Evolutionary conservation across 2,888 invertebrate genomes (phyloP), one percentile per base, ranked within the genome.

Genomic region (Helleia helle): DNA sequence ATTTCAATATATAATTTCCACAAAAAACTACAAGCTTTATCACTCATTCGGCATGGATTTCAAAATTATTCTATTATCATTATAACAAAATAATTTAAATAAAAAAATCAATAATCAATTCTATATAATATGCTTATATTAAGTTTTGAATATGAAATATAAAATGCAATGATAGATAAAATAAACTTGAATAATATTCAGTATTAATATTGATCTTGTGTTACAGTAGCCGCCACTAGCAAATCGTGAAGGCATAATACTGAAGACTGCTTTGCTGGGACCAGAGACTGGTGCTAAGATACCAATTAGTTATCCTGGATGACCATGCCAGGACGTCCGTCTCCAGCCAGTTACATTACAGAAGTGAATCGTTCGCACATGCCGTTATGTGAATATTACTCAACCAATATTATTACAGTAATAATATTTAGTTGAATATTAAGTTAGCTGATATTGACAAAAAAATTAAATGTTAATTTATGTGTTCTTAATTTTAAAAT

Each of bases 221-320:
- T 67, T 59, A 17, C 75, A 72, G 67, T 74, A 84, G 84, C 83
- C 84, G 84, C 79, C 84, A 84, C 56, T 84, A 84, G 63, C 50
- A 56, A 59, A 65, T 55, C 60, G 70, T 60, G 74, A 66, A 71
- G 65, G 62, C 57, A 56, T 59, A 70, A 62, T 56, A 64, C 57
- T 75, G 62, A 65, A 65, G 67, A 66, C 66, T 68, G 67, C 60
- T 55, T n/a, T 48, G 58, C 60, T 67, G 64, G 63, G 55, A 47
- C 40, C 28, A 40, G 48, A 49, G 49, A 51, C 49, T 49, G 48
- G 47, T 48, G 47, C 50, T 46, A 38, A 39, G 38, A 52, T 51
- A 41, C 42, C 42, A 38, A 39, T 34, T 22, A 34, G 34, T 18
- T 11, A 18, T 34, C 22, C 34, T 34, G 34, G 34, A 30, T 18